Evolutionary conservation across 2,797 vertebrate genomes (phyloP).

Genomic region (Eulemur rubriventer): DNA sequence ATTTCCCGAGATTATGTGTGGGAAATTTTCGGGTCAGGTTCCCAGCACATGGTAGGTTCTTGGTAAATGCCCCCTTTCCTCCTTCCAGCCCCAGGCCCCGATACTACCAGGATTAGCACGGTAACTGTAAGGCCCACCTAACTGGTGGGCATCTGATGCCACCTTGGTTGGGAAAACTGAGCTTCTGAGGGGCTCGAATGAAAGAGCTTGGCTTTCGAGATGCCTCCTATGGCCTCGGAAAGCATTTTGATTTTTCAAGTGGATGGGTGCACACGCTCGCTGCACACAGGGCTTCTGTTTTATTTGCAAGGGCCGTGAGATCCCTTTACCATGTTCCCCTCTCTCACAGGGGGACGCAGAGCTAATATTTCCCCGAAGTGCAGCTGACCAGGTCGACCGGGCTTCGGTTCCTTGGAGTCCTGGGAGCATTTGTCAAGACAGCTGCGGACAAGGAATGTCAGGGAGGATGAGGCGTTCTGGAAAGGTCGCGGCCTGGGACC

Average conservation of each 20-base stretch:
- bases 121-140: accelerated
- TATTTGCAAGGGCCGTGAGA: accelerated
- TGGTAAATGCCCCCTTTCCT: not conserved
- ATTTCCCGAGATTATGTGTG: accelerated
- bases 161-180: not conserved
- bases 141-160: accelerated
- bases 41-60: not conserved
- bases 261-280: accelerated
- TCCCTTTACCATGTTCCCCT: accelerated
- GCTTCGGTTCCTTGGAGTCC: not conserved
- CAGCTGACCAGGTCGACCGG: not conserved
- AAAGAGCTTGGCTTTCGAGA: not conserved
- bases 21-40: not conserved
- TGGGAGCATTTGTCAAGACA: not conserved
- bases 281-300: not conserved
- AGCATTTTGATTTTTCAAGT: not conserved
- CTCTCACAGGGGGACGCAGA: not conserved
- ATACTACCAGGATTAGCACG: accelerated
- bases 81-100: accelerated
- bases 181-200: accelerated
- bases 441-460: not conserved
- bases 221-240: not conserved
- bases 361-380: too few species aligned
- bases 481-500: not conserved
- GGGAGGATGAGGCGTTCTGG: accelerated